Evolutionary conservation across 2,797 vertebrate genomes (phyloP).

Genomic region (Pelochelys cantorii): DNA sequence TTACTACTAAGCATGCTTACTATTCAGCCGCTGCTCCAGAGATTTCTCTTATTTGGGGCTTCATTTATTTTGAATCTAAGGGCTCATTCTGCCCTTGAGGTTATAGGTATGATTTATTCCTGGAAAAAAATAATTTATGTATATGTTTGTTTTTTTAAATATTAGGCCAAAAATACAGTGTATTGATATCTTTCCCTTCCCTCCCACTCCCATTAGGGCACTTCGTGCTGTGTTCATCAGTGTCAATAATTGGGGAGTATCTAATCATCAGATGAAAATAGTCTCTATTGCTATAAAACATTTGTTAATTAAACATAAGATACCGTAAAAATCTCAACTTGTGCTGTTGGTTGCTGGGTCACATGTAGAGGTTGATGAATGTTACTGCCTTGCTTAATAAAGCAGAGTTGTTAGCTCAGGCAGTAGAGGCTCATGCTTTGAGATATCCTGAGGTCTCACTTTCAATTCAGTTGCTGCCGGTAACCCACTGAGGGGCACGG

Average conservation of each 20-base stretch:
- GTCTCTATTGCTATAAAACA: slow-evolving; percentile 54
- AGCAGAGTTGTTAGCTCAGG: background rate
- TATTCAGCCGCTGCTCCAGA: slow-evolving; percentile 53
- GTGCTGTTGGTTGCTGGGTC: background rate
- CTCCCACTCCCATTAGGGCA: background rate
- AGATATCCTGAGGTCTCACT: background rate
- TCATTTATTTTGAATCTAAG: slow-evolving; percentile 48
- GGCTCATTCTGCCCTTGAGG: slow-evolving; percentile 45
- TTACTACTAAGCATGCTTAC: slow-evolving; percentile 28
- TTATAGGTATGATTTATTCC: slow-evolving; percentile 51
- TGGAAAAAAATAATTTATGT: slow-evolving; percentile 4
- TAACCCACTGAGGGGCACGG: background rate
- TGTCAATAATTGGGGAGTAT: slow-evolving; percentile 60
- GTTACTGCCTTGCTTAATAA: background rate
- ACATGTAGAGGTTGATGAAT: background rate
- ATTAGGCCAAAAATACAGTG: slow-evolving; percentile 49
- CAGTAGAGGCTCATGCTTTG: background rate
- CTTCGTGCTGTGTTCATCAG: slow-evolving; percentile 49
- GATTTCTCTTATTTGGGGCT: slow-evolving; percentile 59
- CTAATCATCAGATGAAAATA: slow-evolving; percentile 47
- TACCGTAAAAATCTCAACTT: slow-evolving; percentile 3
- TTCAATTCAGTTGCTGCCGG: background rate
- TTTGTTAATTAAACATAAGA: slow-evolving; percentile 59
- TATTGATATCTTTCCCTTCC: slow-evolving; percentile 55
- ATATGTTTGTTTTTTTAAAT: slow-evolving; percentile 38